Evolutionary conservation across 2,113 vertebrate genomes (phyloP).

Genomic region (Pseudorhombus dupliciocellatus): DNA sequence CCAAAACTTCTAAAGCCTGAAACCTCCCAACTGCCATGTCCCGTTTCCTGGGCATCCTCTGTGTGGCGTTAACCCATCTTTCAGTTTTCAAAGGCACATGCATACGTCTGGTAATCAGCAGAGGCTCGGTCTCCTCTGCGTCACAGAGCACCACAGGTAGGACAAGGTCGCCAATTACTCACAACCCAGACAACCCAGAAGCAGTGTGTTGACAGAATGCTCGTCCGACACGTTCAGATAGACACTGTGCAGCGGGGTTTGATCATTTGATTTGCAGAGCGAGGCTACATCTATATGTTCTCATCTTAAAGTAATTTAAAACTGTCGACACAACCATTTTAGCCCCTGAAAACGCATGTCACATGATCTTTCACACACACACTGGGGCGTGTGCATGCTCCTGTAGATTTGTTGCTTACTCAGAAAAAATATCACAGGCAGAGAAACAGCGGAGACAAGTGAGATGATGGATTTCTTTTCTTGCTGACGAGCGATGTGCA

Average conservation of each 20-base stretch:
- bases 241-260: slow-evolving; percentile 4
- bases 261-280: background rate
- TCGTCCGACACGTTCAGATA: background rate
- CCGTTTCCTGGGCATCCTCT: slow-evolving; percentile 16
- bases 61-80: background rate
- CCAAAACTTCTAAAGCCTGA: slow-evolving; percentile 34
- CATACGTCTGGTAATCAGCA: slow-evolving; percentile 31
- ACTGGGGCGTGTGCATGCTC: no score
- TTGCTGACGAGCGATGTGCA: no score
- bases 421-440: no score
- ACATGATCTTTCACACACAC: no score
- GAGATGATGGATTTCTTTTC: no score
- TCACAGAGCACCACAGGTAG: slow-evolving; percentile 18
- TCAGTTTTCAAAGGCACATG: background rate
- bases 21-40: slow-evolving; percentile 1
- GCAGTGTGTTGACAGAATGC: slow-evolving; percentile 15
- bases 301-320: no score
- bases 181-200: slow-evolving; percentile 16
- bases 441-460: no score
- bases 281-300: no score
- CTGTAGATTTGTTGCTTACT: no score
- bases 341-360: no score
- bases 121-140: slow-evolving; percentile 18
- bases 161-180: slow-evolving; percentile 44
- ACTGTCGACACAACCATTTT: no score